Evolutionary conservation across 2,888 invertebrate genomes (phyloP), one percentile per base, ranked within the genome.

Genomic region (Melolontha melolontha): DNA sequence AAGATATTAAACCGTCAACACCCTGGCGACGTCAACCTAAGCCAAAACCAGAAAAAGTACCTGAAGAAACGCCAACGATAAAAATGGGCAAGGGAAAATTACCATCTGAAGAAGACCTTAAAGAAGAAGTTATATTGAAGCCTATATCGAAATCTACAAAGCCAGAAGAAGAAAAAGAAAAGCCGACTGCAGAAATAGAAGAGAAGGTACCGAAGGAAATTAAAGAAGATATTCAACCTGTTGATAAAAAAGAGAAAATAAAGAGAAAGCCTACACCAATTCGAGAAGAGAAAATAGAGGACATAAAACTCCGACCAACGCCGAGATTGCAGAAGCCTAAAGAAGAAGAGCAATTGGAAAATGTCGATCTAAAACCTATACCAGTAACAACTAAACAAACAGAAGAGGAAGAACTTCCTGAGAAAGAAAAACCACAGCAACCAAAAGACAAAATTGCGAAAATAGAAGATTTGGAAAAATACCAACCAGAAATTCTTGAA

Each of bases 401-500:
- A 74, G 39, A 76, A 67, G 66, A 78, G 72, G 49, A 75, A 73
- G 72, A 78, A 74, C 64, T 74, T 73, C 64, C 78, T 70, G 68
- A 76, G 70, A 55, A 55, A 67, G 64, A 71, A 39, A 70, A 67
- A 63, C 64, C 67, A 41, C 72, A 69, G 49, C 75, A 77, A 67
- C 75, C 75, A 44, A 51, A 67, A 22, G 72, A 75, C 59, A 72
- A 75, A 47, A 70, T 69, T 47, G 65, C 71, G 34, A 72, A 74
- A 52, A 67, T 75, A 4, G 79, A 79, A 52, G 77, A 80, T 1
- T 78, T 68, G 27, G 67, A 52, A 40, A 74, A 75, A 75, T 83
- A 78, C 66, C 74, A 70, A 72, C 79, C 84, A n/a, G 85, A 86
- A 71, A 84, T 85, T 71, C 80, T 84, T 1, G 81, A 84, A 40